Base-by-base conservation (phyloP, 2,797 vertebrate species). In the Clarias pachynema region DNA sequence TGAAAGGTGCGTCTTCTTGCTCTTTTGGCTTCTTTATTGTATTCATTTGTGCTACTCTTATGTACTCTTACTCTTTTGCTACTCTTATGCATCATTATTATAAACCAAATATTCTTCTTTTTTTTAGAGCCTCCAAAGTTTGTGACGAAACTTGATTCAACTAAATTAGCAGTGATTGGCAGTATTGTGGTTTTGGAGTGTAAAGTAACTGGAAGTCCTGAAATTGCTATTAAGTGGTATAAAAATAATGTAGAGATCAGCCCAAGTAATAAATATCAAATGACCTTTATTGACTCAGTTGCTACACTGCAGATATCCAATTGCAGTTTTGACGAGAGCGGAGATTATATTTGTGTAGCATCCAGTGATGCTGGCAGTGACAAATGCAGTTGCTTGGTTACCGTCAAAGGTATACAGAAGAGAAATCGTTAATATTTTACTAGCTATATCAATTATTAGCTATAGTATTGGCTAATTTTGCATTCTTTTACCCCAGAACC, bases 311-410 rank as follows among this genome's bases (percentile, higher is more conserved):
- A 89, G 63, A 92, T 99, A 86, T 91, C 89, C 37, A 91, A 93
- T 2, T 93, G 94, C 86, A 89, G 89, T 29, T 85, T 94, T 16
- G 96, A 97, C 91, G 97, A 99, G 88, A 96, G 95, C 86, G 98
- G 98, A 4, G 96, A 98, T 91, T 99, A 98, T 85, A 92, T 96
- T 83, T 99, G 98, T 2, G 93, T 97, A 90, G 98, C 96, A 18
- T 96, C 96, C 91, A 99, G 97, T 12, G 97, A 99, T 72, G 98
- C 98, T 81, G 98, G 98, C 75, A 97, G 93, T 89, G 98, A 99
- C 87, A 96, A 94, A 88, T 98, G 97, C 92, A 95, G 95, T 92
- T 95, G 97, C 81, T 88, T 97, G 82, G 88, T 99, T 34, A 96
- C 96, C 88, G 93, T 99, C 89, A 99, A 99, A 99, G 98, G 98